These are phyloP conservation scores for Capitella teleta DNA, from an alignment of 1,140 invertebrate genomes.

Conservation along the genomic window DNA sequence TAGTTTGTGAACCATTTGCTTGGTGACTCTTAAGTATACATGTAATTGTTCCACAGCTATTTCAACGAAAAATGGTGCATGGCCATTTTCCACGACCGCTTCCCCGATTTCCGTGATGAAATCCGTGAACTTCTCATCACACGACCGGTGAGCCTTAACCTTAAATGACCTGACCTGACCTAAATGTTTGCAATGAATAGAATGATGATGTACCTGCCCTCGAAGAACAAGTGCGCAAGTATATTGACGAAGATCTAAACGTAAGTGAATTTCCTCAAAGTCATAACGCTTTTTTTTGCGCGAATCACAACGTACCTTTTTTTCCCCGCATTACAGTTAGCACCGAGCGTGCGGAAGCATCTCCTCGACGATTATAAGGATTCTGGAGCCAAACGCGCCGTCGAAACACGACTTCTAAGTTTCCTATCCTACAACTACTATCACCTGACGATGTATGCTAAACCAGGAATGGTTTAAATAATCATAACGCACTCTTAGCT, in stretches of 20 bases:
- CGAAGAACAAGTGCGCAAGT: constrained; percentile 28
- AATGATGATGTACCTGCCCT: constrained; percentile 22
- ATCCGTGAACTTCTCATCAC: constrained; percentile 34
- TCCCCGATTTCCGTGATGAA: constrained; percentile 38
- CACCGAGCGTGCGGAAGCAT: constrained; percentile 20
- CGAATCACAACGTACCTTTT: too few relatives aligned
- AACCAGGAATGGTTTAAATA: constrained; percentile 41
- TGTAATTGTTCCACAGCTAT: constrained; percentile 34
- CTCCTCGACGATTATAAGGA: constrained; percentile 12
- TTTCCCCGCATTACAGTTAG: too few relatives aligned
- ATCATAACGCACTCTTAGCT: too few relatives aligned
- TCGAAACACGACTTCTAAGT: constrained; percentile 37
- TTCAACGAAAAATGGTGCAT: constrained; percentile 36
- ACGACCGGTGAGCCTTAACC: constrained; percentile 25
- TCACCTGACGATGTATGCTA: constrained; percentile 42
- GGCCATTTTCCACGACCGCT: constrained; percentile 40
- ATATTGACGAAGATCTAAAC: constrained; percentile 36
- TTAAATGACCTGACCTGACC: too few relatives aligned
- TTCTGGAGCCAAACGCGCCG: constrained; percentile 22
- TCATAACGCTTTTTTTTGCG: too few relatives aligned
- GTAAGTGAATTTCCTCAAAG: constrained; percentile 20
- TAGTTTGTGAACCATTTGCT: too few relatives aligned
- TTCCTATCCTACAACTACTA: constrained; percentile 42
- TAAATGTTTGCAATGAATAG: too few relatives aligned
- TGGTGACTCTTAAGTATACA: too few relatives aligned